Percentiles rank a stretch among this genome's conserved stretches.
Evolutionary conservation across 1,140 invertebrate species (phyloP).

Genomic region (Rhopalosiphum maidis): DNA sequence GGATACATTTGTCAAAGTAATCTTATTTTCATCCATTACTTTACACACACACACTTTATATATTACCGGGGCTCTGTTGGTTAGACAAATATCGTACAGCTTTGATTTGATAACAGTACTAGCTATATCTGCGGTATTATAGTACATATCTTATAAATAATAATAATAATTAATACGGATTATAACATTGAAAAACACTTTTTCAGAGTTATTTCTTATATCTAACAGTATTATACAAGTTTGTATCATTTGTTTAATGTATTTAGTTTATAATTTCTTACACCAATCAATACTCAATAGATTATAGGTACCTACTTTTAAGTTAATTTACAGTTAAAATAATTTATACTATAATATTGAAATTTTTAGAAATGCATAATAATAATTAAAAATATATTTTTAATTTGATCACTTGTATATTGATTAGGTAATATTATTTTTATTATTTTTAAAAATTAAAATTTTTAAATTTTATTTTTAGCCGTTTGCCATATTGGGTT

Average conservation of each 20-base stretch:
- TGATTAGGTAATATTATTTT: not conserved
- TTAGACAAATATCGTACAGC: not conserved
- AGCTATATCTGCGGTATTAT: not conserved
- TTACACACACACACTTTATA: not conserved
- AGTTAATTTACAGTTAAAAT: not conserved
- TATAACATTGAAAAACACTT: not conserved
- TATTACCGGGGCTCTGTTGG: not conserved
- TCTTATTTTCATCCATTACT: slow-evolving; percentile 51
- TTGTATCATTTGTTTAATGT: not conserved
- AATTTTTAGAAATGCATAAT: not conserved
- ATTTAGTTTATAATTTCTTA: not conserved
- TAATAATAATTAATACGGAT: not conserved
- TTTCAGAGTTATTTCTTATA: not conserved
- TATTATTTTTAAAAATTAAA: not conserved
- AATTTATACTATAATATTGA: not conserved
- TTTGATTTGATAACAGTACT: not conserved
- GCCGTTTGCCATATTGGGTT: slow-evolving; percentile 88
- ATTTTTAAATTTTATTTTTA: slow-evolving; percentile 64
- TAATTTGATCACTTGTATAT: not conserved
- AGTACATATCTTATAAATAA: not conserved
- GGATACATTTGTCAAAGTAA: slow-evolving; percentile 88
- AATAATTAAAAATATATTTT: not conserved
- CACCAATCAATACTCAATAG: not conserved
- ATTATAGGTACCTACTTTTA: not conserved
- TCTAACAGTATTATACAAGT: not conserved